phyloP scores from a whole-genome alignment of 2,797 vertebrate species.

The Tragopan temminckii region DNA sequence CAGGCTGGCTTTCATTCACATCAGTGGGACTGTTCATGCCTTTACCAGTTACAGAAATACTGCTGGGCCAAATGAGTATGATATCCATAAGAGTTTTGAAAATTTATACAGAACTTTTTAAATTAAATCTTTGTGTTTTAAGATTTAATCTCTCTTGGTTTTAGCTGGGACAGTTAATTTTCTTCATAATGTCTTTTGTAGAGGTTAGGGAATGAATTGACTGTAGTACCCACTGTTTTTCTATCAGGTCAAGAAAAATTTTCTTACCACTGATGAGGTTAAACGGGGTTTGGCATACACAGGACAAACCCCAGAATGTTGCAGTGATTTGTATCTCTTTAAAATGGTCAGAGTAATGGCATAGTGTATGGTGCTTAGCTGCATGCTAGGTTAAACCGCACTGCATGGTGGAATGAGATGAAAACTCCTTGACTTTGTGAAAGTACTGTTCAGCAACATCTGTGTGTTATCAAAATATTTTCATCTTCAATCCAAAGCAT shows the following conservation, averaged over 20 bases:
- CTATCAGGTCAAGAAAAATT: background rate
- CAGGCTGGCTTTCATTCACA: background rate
- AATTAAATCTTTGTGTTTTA: background rate
- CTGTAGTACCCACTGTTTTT: background rate
- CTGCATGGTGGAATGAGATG: background rate
- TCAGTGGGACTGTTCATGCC: background rate
- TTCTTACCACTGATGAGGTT: background rate
- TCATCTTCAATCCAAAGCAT: background rate
- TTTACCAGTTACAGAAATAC: background rate
- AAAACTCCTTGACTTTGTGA: background rate
- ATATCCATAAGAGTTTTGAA: background rate
- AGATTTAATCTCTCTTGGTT: background rate
- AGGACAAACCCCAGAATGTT: background rate
- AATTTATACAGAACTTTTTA: background rate
- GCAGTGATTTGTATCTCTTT: background rate
- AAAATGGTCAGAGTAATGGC: background rate
- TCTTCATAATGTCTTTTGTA: background rate
- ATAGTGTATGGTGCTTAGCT: background rate
- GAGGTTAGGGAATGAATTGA: background rate
- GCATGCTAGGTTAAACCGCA: no score
- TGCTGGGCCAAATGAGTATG: background rate
- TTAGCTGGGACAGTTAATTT: no score
- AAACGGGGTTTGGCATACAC: background rate
- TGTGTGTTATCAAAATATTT: background rate
- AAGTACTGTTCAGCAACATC: background rate